phyloP scores from a whole-genome alignment of 2,113 vertebrate species.

The Scolopax mira region DNA sequence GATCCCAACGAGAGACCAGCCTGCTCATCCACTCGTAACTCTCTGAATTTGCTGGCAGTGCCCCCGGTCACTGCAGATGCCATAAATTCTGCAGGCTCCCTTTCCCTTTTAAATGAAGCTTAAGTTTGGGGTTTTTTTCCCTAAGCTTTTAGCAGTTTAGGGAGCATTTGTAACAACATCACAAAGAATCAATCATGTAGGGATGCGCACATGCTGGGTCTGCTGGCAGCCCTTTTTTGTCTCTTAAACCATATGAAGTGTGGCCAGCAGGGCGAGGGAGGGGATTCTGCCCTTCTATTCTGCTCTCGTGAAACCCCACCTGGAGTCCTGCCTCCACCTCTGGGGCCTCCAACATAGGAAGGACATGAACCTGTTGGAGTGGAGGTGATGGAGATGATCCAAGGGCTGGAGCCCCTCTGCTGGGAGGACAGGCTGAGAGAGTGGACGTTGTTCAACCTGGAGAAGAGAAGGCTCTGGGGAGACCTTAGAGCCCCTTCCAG shows the following conservation, averaged over 20 bases:
- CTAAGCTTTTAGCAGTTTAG: background rate
- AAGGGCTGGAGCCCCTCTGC: background rate
- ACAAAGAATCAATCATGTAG: background rate
- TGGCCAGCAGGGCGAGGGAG: background rate
- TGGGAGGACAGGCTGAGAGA: background rate
- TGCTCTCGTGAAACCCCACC: background rate
- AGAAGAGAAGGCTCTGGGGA: background rate
- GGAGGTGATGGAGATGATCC: background rate
- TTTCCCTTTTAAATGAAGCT: background rate
- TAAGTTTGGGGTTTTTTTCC: background rate
- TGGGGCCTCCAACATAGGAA: background rate
- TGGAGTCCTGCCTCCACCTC: background rate
- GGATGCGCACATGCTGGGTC: background rate
- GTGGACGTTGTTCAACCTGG: background rate
- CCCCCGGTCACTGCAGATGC: background rate
- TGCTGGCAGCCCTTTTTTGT: background rate
- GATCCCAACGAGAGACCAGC: background rate
- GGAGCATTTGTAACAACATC: background rate
- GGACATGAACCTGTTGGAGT: background rate
- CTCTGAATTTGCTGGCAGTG: background rate
- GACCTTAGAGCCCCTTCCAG: background rate
- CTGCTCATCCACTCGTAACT: background rate
- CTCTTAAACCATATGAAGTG: background rate
- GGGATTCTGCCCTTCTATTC: background rate
- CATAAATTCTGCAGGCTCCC: background rate